These are phyloP conservation scores for Hemiscyllium ocellatum DNA, from an alignment of 2,113 vertebrate species.

Conservation along the genomic window DNA sequence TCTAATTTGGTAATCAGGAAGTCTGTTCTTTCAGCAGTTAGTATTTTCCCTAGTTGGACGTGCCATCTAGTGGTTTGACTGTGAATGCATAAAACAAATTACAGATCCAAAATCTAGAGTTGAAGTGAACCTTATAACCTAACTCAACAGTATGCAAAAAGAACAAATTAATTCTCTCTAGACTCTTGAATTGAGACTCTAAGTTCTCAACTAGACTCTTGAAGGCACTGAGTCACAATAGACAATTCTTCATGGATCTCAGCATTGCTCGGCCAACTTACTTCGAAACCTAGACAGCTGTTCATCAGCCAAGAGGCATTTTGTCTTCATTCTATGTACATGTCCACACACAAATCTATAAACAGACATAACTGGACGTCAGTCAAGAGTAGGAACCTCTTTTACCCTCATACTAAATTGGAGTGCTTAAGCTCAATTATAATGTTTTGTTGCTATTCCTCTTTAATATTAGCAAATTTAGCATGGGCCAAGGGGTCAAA, in stretches of 20 bases:
- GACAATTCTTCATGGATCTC: not conserved
- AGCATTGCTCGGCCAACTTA: not conserved
- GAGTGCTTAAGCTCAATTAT: not conserved
- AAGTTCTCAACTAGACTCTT: no score
- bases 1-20: not conserved
- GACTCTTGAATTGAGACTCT: no score
- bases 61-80: constrained; percentile 25
- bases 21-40: not conserved
- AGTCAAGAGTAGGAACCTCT: not conserved
- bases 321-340: not conserved
- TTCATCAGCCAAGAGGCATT: not conserved
- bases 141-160: not conserved
- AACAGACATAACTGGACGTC: not conserved
- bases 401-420: not conserved
- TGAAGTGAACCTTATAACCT: not conserved
- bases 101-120: constrained; percentile 9
- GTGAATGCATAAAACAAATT: not conserved
- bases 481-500: not conserved
- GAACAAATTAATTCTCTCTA: not conserved
- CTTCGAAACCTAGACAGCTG: not conserved
- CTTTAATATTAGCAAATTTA: not conserved
- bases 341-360: not conserved
- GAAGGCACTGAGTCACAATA: not conserved
- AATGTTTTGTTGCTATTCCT: not conserved
- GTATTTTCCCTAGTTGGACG: constrained; percentile 6